Base-by-base conservation (phyloP, 2,888 invertebrate genomes). In the Nysson spinosus region DNA sequence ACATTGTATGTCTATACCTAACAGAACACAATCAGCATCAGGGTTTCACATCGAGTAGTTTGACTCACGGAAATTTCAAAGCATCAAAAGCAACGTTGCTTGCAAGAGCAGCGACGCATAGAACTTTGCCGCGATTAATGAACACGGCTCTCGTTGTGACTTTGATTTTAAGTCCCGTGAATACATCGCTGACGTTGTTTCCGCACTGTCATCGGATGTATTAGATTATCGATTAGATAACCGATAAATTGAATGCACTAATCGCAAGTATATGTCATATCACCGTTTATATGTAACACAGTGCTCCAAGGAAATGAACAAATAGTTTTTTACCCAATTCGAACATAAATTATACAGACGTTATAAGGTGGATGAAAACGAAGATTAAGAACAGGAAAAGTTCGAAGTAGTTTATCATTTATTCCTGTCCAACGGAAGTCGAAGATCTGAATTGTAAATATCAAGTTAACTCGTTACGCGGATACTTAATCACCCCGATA, bases 241-340 rank as follows among this genome's bases (percentile, higher is more conserved):
- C 52, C 63, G 63, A 66, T 57, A 57, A 57, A 50, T 32, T 52
- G 34, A 30, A 17, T 39, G 20, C 43, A 9, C 56, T 63, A 35
- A 37, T 28, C 16, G 14, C 19, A 34, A 9, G 52, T 37, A 46
- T 17, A 0, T 26, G 24, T 47, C 28, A n/a, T n/a, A n/a, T 11
- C 5, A 4, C 11, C 14, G 17, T 11, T 14, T 56, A 57, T 69
- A 57, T 62, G 62, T 57, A 37, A 49, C 60, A 47, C 47, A 39
- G 19, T 20, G 26, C 49, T 4, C 7, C 26, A 14, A 12, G n/a
- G n/a, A n/a, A n/a, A n/a, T n/a, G n/a, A n/a, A n/a, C n/a, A n/a
- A n/a, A n/a, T n/a, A n/a, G n/a, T n/a, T n/a, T n/a, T n/a, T n/a
- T n/a, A n/a, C n/a, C n/a, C n/a, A n/a, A n/a, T n/a, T n/a, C n/a